Evolutionary conservation across 2,888 invertebrate genomes (phyloP).

Genomic region (Nesidiocoris tenuis): DNA sequence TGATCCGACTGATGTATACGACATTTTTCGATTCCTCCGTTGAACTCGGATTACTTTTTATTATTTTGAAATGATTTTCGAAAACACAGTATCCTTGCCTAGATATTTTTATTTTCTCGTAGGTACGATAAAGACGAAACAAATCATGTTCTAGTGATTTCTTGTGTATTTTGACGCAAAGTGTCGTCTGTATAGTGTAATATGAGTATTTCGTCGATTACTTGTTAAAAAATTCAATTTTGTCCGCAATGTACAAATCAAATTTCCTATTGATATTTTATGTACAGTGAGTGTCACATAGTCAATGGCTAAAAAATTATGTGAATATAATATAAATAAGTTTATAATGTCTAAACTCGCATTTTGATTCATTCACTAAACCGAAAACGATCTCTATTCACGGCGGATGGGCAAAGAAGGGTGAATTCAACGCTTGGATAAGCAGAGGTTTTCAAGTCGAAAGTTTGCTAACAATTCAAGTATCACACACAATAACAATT

Average conservation of each 20-base stretch:
- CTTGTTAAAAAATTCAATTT: slow-evolving; percentile 41
- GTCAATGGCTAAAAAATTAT: slow-evolving; percentile 50
- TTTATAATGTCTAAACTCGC: slow-evolving; percentile 49
- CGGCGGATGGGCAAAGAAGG: not conserved
- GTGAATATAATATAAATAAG: slow-evolving; percentile 52
- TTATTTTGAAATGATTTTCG: slow-evolving; percentile 1
- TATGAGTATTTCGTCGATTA: slow-evolving; percentile 25
- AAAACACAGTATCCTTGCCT: no score
- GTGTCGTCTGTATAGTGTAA: slow-evolving; percentile 47
- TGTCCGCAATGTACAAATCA: slow-evolving; percentile 49
- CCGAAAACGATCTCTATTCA: no score
- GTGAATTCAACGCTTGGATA: slow-evolving; percentile 46
- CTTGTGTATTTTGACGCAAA: slow-evolving; percentile 13
- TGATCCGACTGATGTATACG: slow-evolving; percentile 46
- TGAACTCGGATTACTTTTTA: not conserved
- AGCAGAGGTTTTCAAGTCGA: not conserved
- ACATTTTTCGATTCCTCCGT: slow-evolving; percentile 21
- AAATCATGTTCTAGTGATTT: slow-evolving; percentile 26
- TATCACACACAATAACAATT: no score
- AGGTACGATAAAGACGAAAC: slow-evolving; percentile 13
- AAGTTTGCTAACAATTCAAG: no score
- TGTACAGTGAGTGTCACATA: slow-evolving; percentile 51
- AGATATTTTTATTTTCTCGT: slow-evolving; percentile 6
- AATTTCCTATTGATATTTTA: slow-evolving; percentile 49
- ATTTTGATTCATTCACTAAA: slow-evolving; percentile 10